Conservation (phyloP, 2,113 vertebrate genomes). For the Cisticola juncidis region DNA sequence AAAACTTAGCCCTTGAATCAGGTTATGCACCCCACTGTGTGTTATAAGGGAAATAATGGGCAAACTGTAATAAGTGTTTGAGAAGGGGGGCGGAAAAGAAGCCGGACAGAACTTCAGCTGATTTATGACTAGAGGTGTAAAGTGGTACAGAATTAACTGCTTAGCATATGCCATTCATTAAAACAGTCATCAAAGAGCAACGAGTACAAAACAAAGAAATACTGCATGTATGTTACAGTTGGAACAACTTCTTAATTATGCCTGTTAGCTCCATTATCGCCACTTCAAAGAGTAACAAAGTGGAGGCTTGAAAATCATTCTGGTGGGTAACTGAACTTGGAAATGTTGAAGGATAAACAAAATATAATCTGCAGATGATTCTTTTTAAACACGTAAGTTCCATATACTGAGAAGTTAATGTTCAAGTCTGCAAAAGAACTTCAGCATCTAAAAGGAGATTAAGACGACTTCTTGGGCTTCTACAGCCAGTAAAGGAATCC, state of each 20-base stretch:
- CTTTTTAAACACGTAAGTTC: not conserved
- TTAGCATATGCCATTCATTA: constrained; percentile 1
- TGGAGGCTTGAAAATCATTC: not conserved
- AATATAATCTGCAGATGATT: not conserved
- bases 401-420: not conserved
- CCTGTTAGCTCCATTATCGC: not conserved
- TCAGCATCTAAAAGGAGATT: not conserved
- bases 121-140: not conserved
- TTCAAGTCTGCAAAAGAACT: not conserved
- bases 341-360: not conserved
- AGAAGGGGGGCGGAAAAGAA: not conserved
- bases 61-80: not conserved
- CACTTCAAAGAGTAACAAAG: not conserved
- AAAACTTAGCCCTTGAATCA: not conserved
- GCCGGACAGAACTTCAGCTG: not conserved
- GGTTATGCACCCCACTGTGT: not conserved
- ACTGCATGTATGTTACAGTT: not conserved
- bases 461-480: not conserved
- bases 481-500: not conserved
- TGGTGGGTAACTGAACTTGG: not conserved
- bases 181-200: not conserved
- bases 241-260: not conserved
- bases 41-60: not conserved
- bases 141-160: not conserved
- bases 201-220: constrained; percentile 1